Evolutionary conservation across 1,140 invertebrate genomes (phyloP).

Genomic region (Drosophila quadrilineata): DNA sequence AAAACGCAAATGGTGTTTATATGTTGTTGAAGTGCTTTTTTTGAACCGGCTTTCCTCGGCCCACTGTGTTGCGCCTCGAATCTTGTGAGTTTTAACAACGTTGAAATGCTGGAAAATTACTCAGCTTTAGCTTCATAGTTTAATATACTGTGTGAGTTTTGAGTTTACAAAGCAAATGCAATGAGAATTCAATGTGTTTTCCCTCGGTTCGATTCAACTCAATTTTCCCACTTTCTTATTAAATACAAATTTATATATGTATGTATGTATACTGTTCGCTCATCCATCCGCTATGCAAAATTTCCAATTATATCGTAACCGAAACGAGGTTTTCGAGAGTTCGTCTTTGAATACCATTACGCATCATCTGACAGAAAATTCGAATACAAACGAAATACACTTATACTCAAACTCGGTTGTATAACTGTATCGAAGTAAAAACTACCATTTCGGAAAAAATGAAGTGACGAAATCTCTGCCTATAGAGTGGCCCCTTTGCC

Average conservation of each 20-base stretch:
- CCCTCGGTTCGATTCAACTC: too few relatives aligned
- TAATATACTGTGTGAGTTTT: slow-evolving; percentile 30
- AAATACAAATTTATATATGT: too few relatives aligned
- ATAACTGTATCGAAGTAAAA: slow-evolving; percentile 3
- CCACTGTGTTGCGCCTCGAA: slow-evolving; percentile 35
- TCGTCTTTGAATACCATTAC: slow-evolving; percentile 26
- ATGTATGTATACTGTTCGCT: not conserved
- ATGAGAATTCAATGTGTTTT: too few relatives aligned
- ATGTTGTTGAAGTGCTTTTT: too few relatives aligned
- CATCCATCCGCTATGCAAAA: slow-evolving; percentile 2
- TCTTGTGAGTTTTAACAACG: slow-evolving; percentile 34
- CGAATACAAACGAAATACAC: too few relatives aligned
- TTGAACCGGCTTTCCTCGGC: slow-evolving; percentile 27
- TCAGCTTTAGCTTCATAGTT: slow-evolving; percentile 20
- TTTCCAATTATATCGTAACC: slow-evolving; percentile 4
- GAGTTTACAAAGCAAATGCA: slow-evolving; percentile 19
- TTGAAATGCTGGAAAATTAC: slow-evolving; percentile 48
- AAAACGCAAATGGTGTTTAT: not conserved
- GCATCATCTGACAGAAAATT: slow-evolving; percentile 13
- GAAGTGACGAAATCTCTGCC: slow-evolving; percentile 40
- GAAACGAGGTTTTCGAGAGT: slow-evolving; percentile 15
- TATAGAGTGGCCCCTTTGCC: not conserved
- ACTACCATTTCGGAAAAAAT: not conserved
- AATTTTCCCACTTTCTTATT: too few relatives aligned
- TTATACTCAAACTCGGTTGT: not conserved